Evolutionary conservation across 2,888 invertebrate genomes (phyloP).

Genomic region (Acrocyrtus sp.): DNA sequence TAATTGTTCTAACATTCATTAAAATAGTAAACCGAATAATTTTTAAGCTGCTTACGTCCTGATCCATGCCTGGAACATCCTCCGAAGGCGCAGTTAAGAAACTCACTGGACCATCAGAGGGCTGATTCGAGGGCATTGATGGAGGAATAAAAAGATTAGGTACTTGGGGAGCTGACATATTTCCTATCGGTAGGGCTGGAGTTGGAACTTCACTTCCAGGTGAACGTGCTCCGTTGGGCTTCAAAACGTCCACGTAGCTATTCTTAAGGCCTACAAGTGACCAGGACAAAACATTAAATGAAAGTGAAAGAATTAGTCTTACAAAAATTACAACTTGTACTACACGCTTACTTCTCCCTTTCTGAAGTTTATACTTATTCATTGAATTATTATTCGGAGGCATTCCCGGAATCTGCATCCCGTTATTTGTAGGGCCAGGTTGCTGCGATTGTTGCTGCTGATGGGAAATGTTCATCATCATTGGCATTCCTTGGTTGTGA

Average conservation of each 20-base stretch:
- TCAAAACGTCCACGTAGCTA: conserved; percentile 91
- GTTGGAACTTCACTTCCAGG: conserved; percentile 13
- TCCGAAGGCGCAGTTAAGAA: conserved; percentile 47
- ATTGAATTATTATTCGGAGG: conserved; percentile 20
- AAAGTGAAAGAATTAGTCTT: too few relatives aligned
- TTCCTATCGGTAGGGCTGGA: conserved; percentile 3
- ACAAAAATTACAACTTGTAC: too few relatives aligned
- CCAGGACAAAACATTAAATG: conserved; percentile 16
- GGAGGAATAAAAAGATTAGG: conserved; percentile 61
- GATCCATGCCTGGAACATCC: conserved; percentile 10
- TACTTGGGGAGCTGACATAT: conserved; percentile 27
- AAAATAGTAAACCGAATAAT: too few relatives aligned
- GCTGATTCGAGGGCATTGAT: conserved; percentile 37
- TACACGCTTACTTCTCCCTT: conserved; percentile 48
- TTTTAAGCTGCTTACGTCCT: conserved; percentile 19
- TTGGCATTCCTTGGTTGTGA: conserved; percentile 26
- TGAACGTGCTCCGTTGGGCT: conserved; percentile 65
- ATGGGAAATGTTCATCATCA: not conserved
- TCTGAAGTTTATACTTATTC: conserved; percentile 59
- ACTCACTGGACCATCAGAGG: conserved; percentile 51
- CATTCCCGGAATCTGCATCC: conserved; percentile 27
- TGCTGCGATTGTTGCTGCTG: not conserved
- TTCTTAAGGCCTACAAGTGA: conserved; percentile 77
- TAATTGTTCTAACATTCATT: too few relatives aligned
- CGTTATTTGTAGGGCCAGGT: conserved; percentile 2